Conservation (phyloP, 1,140 invertebrate genomes). For the Charaxes varanes region DNA sequence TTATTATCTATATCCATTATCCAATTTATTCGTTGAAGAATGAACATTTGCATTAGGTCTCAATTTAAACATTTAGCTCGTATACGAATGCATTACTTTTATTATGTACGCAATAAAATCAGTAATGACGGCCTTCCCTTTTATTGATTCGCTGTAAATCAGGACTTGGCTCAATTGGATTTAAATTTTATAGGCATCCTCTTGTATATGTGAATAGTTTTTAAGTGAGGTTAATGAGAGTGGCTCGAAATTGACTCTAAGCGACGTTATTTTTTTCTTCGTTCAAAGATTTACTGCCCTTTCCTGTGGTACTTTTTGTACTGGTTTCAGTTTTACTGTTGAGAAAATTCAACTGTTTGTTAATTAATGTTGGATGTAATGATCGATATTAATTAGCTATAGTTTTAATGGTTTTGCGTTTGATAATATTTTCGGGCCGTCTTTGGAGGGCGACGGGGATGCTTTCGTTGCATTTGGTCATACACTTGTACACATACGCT, state of each 20-base stretch:
- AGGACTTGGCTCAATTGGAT: slow-evolving; percentile 62
- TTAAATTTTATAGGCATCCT: slow-evolving; percentile 65
- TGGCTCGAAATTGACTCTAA: slow-evolving; percentile 34
- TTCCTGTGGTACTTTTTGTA: too few species aligned
- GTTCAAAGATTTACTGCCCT: slow-evolving; percentile 17
- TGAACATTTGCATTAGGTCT: slow-evolving; percentile 12
- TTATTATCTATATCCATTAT: slow-evolving; percentile 3
- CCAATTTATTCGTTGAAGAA: slow-evolving; percentile 1
- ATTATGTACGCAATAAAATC: slow-evolving; percentile 63
- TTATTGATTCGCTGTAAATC: slow-evolving; percentile 72
- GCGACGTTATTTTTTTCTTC: slow-evolving; percentile 20
- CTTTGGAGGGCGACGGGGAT: too few species aligned
- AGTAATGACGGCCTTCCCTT: slow-evolving; percentile 65
- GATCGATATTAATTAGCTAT: too few species aligned
- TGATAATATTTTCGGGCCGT: too few species aligned
- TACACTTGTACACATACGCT: too few species aligned
- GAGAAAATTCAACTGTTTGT: too few species aligned
- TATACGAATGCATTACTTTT: slow-evolving; percentile 57
- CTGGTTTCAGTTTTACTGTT: too few species aligned
- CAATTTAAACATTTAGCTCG: slow-evolving; percentile 13
- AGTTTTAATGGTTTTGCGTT: too few species aligned
- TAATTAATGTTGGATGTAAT: too few species aligned
- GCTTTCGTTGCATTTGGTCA: too few species aligned
- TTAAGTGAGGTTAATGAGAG: slow-evolving; percentile 57
- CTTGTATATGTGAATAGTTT: slow-evolving; percentile 50